A percentile compares a stretch with the other conserved stretches of the same genome.
Evolutionary conservation across 2,797 vertebrate species (phyloP).

Genomic region (Apogon hyalosoma): DNA sequence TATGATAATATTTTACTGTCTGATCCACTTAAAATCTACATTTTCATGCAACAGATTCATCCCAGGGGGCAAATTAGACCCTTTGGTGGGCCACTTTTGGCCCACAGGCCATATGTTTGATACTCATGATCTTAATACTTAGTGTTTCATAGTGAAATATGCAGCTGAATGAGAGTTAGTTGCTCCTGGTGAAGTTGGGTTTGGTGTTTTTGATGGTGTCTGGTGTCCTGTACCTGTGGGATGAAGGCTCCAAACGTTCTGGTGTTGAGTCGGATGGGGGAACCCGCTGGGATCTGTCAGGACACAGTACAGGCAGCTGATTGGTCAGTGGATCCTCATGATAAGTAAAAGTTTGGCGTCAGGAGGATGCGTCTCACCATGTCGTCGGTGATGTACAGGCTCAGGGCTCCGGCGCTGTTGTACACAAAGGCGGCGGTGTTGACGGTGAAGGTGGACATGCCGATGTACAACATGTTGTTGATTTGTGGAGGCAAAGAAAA

Average conservation of each 20-base stretch:
- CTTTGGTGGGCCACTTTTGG: no score
- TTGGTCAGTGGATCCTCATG: not conserved
- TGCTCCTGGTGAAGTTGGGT: no score
- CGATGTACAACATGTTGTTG: constrained; percentile 86
- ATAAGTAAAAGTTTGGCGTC: not conserved
- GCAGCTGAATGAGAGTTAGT: no score
- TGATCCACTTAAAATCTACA: no score
- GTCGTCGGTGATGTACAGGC: constrained; percentile 83
- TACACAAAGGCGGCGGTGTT: constrained; percentile 88
- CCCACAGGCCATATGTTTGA: no score
- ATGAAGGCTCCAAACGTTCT: constrained; percentile 78
- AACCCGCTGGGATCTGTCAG: constrained; percentile 76
- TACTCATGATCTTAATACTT: no score
- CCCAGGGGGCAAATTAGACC: no score
- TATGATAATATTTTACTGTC: no score
- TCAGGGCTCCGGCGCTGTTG: constrained; percentile 82
- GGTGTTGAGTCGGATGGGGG: constrained; percentile 82
- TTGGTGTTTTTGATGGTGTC: no score
- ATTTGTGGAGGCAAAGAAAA: constrained; percentile 78
- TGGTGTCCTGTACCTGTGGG: constrained; percentile 72
- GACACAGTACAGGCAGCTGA: not conserved
- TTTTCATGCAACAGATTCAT: no score
- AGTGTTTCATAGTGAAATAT: no score
- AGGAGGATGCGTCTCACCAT: constrained; percentile 73
- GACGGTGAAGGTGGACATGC: constrained; percentile 85